Base-by-base conservation (phyloP, 2,113 vertebrate genomes). In the Entosphenus tridentatus region DNA sequence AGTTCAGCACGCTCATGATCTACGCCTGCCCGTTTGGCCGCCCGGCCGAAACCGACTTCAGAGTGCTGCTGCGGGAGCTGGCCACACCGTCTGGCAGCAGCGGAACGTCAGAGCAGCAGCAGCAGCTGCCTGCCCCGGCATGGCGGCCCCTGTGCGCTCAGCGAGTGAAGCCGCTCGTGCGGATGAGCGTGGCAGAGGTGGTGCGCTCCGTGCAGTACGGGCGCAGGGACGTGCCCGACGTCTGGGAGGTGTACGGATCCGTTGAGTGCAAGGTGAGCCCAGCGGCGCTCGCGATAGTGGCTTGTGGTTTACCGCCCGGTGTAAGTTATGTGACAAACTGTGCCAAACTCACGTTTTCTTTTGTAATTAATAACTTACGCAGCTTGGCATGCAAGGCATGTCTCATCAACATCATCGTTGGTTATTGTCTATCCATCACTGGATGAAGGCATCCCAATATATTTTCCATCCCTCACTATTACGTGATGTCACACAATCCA, bases 201-300 rank as follows among this genome's bases (percentile, higher is more conserved):
- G 85, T 95, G 68, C 85, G 83, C 70, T 91, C 86, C 55, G 86
- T 87, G 84, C 90, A 95, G 70, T 92, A 91, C 57, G 84, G 82
- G 72, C 84, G 83, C 73, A 80, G 67, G 13, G 85, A 82, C 69
- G 75, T 79, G 69, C 83, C 84, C 71, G 88, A 93, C 74, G 76
- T 77, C 2, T 96, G 88, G 89, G 90, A 92, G 69, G 88, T 96
- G 16, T 86, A 81, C 21, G 89, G 90, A 74, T 77, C 80, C 56
- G 85, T 96, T 17, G 85, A 81, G 69, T 95, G 88, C 79, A 96
- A 92, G 84, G 88, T 97, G 73, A 84, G 79, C 62, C 39, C 1
- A 39, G 39, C 39, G 39, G 39, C 39, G 39, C 39, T 39, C 18
- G 2, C 18, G 18, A 21, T 21, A 21, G 3, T 21, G 18, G 18